Base-by-base conservation (phyloP, 2,113 vertebrate genomes). In the Donacobius atricapilla region DNA sequence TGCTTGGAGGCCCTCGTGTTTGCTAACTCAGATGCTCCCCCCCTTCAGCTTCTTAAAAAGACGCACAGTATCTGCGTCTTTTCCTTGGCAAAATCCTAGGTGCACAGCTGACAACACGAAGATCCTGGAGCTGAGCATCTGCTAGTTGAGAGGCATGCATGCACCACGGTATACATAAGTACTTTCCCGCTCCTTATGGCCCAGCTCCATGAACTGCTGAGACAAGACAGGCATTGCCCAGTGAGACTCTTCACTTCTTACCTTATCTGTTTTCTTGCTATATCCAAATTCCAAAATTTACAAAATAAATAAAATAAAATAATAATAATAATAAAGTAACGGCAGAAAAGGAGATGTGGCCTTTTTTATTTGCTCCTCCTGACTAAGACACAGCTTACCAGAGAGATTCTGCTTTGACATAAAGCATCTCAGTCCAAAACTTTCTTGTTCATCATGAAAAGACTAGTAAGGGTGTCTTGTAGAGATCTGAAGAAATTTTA, bases 1-100 rank as follows among this genome's bases (percentile, higher is more conserved):
- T 84, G 56, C 30, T 21, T 20, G 31, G 39, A 56, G 35, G 57
- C 65, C 23, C 33, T 79, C 8, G 1, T 39, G 33, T 71, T 87
- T 71, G 24, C 50, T 45, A 40, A 35, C 45, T 87, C 63, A 25
- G n/a, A 30, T 35, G 30, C 42, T 65, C 50, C 69, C 24, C 24
- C 53, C 11, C 18, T 81, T 77, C 80, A 63, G 76, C 87, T 87
- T 48, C 54, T 25, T 63, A 40, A 80, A 23, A 72, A 45, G 42
- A 50, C 1, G 0, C 27, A 12, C 31, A 14, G 47, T 39, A 25
- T 75, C 39, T 80, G 54, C 5, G 0, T 72, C 45, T 83, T 70
- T 73, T 81, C 48, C 56, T 82, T 71, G 78, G 57, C 53, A 75
- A 64, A 87, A 81, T 50, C 33, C 3, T 71, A 28, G 45, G 16